Percentiles rank a stretch among this genome's conserved stretches.
Evolutionary conservation across 2,113 vertebrate genomes (phyloP).

Genomic region (Elephantulus edwardii): DNA sequence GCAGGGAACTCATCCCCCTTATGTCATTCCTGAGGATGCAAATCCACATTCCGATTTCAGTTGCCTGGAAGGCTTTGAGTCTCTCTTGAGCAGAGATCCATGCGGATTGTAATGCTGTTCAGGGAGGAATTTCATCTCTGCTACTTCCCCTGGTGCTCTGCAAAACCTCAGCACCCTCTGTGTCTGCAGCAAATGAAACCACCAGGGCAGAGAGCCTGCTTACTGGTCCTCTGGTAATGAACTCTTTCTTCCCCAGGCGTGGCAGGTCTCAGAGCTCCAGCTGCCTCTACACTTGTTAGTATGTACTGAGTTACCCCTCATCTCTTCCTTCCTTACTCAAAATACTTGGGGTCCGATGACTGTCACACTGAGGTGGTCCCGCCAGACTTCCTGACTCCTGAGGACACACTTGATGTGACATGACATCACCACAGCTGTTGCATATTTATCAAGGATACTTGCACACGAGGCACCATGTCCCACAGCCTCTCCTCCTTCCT

Average conservation of each 20-base stretch:
- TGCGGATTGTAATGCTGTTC: background rate
- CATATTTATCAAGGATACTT: slow-evolving; percentile 43
- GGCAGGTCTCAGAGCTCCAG: background rate
- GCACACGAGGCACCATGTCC: background rate
- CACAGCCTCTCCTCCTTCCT: slow-evolving; percentile 1
- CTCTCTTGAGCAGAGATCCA: no score
- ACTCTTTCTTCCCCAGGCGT: background rate
- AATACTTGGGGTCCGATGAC: background rate
- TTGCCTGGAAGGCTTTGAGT: background rate
- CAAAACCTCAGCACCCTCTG: background rate
- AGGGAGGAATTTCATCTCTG: background rate
- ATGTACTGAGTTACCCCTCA: background rate
- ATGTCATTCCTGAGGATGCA: background rate
- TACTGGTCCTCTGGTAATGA: background rate
- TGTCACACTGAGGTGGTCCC: background rate
- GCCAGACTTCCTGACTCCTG: background rate
- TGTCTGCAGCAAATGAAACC: background rate
- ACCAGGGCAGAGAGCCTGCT: background rate
- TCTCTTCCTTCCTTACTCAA: background rate
- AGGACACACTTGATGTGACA: background rate
- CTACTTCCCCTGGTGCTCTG: background rate
- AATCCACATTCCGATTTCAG: background rate
- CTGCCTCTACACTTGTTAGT: background rate
- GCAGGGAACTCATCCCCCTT: background rate
- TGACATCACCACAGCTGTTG: background rate